Percentiles rank a stretch among this genome's conserved stretches.
These are phyloP conservation scores for Benthochromis sp. DNA, from an alignment of 2,113 vertebrate genomes.

Conservation along the genomic window DNA sequence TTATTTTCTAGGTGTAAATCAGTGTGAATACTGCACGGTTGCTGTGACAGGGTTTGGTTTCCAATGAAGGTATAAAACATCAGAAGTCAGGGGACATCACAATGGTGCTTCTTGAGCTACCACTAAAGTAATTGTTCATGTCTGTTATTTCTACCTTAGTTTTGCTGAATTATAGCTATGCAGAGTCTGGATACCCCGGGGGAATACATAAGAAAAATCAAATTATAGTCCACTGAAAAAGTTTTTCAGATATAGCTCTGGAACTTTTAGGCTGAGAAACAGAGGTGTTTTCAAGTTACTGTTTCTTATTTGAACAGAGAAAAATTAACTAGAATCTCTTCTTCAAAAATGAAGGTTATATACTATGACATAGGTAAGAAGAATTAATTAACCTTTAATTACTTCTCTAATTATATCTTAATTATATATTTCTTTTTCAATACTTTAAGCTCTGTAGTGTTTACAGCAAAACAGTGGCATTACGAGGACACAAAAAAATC, in stretches of 20 bases:
- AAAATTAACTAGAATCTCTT: background rate
- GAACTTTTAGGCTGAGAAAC: background rate
- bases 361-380: background rate
- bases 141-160: background rate
- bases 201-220: background rate
- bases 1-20: constrained; percentile 65
- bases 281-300: background rate
- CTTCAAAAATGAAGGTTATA: background rate
- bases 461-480: background rate
- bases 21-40: constrained; percentile 33
- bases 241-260: background rate
- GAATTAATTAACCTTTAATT: background rate
- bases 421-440: background rate
- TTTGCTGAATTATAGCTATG: background rate
- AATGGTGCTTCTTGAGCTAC: background rate
- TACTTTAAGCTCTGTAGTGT: background rate
- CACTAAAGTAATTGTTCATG: background rate
- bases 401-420: background rate
- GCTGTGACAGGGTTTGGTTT: constrained; percentile 10
- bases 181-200: background rate
- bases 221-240: background rate
- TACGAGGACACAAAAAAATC: background rate
- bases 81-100: background rate
- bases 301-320: background rate
- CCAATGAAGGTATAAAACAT: constrained; percentile 24